Evolutionary conservation across 2,797 vertebrate species (phyloP), one percentile per base, ranked within the genome.

Genomic region (Etheostoma perlongum): DNA sequence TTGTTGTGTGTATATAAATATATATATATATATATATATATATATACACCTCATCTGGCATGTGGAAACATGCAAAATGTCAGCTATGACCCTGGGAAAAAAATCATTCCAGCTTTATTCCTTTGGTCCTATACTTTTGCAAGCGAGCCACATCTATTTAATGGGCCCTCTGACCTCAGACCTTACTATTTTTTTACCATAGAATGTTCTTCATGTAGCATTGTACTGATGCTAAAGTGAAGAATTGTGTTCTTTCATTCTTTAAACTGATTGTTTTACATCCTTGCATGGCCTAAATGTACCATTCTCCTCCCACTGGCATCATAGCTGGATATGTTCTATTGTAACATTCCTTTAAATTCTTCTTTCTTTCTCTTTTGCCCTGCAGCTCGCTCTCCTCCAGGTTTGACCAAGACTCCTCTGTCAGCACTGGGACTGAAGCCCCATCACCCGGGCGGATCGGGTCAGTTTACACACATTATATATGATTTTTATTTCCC

Each of bases 341-440:
- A 19, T 13, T 14, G 33, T 59, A 7, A 3, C 5, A 1, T 19
- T 30, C 8, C 8, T 74, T 72, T 14, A 18, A 46, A 19, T 71
- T 8, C 51, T 25, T 51, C 51, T 42, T 23, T 46, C 13, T 5
- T 4, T 74, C 6, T 33, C 16, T 51, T 19, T 18, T 6, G n/a
- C 46, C 57, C 59, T 72, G 23, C 12, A 94, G 93, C 90, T 73
- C 84, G 79, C 51, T 88, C 90, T 46, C 90, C 91, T 58, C 82
- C 90, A 9, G 90, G 91, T 69, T 64, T 97, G 90, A 93, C 94
- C 74, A 97, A 95, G 93, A 97, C 96, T 18, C 97, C 97, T 0
- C 93, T 97, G 58, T 97, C 97, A 48, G 95, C 95, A 0, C 87
- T 97, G 70, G 97, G 96, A 33, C 88, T 97, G 88, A 97, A 96